A percentile compares a stretch with the other conserved stretches of the same genome.
phyloP scores from a whole-genome alignment of 2,797 vertebrate genomes.

The Atherinosoma microstoma region DNA sequence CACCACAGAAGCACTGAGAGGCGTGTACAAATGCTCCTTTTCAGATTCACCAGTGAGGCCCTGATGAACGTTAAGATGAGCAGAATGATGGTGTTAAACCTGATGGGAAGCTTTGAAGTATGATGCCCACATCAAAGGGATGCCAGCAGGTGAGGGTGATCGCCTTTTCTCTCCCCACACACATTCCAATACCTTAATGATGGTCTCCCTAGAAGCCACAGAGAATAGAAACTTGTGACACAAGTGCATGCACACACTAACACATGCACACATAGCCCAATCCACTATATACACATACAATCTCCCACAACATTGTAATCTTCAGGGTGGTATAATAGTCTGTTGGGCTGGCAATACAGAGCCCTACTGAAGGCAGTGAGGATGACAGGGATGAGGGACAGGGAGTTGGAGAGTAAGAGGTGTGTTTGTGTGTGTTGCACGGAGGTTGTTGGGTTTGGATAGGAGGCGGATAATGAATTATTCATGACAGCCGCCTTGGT shows the following conservation, averaged over 20 bases:
- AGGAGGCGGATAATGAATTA: conserved; percentile 82
- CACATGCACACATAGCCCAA: not conserved
- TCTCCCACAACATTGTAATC: conserved; percentile 83
- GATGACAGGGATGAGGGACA: conserved; percentile 77
- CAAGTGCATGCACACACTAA: not conserved
- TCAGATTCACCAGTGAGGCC: conserved; percentile 5
- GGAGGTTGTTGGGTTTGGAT: conserved; percentile 14
- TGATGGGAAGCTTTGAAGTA: conserved; percentile 28
- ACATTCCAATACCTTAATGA: conserved; percentile 64
- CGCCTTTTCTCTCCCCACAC: conserved; percentile 46
- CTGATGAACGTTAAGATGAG: conserved; percentile 16
- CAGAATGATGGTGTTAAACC: conserved; percentile 16
- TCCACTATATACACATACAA: conserved; percentile 12
- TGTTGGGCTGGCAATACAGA: conserved; percentile 82
- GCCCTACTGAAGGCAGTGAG: conserved; percentile 65
- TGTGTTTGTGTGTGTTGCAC: conserved; percentile 3
- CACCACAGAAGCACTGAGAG: not conserved
- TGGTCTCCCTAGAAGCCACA: conserved; percentile 76
- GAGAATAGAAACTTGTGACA: conserved; percentile 24
- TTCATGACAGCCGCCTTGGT: conserved; percentile 83
- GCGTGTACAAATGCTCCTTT: not conserved
- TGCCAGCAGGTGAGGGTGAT: conserved; percentile 39
- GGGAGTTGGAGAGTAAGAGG: conserved; percentile 28
- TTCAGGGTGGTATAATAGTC: conserved; percentile 83
- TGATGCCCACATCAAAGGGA: conserved; percentile 34